Evolutionary conservation across 2,797 vertebrate species (phyloP), one percentile per base, ranked within the genome.

Genomic region (Myripristis murdjan): DNA sequence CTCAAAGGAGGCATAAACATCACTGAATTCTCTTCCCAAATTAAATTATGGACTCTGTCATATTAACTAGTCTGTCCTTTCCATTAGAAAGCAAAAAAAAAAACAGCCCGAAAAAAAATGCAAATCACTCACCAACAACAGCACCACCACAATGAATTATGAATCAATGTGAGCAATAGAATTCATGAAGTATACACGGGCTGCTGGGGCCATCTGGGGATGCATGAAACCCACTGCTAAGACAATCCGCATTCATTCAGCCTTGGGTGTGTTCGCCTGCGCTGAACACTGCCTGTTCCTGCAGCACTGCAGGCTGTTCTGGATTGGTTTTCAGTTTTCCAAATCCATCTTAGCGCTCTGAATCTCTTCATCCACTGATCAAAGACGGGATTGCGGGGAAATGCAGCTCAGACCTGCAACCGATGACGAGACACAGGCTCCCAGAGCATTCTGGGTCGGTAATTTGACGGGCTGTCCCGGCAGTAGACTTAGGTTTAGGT

Each of bases 91-190:
- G 28, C 28, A 31, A 31, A 31, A n/a, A n/a, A n/a, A n/a, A 28
- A 6, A 6, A 2, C 2, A 2, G 26, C 26, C 26, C 2, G 70
- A 71, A 26, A 55, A 22, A 3, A 48, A 26, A n/a, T 16, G 31
- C 23, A 41, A 0, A 35, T n/a, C 15, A 43, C 43, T 31, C 58
- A 22, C 43, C 9, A 60, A 83, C 72, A 83, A 82, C 72, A 81
- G 75, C 79, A 69, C 82, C 66, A 24, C 82, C 69, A 24, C 65
- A 4, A 82, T 89, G 77, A 87, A 88, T 90, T 87, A 88, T 87
- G 81, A 83, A 90, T 89, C 83, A 71, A 76, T 69, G 75, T 0
- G 31, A 74, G 74, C 70, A 59, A 5, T 62, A 48, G 62, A 75
- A 5, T 53, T 68, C 51, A 20, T 46, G 44, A 70, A 65, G 75